phyloP scores from a whole-genome alignment of 2,797 vertebrate species.

The Sebastes hubbsi region DNA sequence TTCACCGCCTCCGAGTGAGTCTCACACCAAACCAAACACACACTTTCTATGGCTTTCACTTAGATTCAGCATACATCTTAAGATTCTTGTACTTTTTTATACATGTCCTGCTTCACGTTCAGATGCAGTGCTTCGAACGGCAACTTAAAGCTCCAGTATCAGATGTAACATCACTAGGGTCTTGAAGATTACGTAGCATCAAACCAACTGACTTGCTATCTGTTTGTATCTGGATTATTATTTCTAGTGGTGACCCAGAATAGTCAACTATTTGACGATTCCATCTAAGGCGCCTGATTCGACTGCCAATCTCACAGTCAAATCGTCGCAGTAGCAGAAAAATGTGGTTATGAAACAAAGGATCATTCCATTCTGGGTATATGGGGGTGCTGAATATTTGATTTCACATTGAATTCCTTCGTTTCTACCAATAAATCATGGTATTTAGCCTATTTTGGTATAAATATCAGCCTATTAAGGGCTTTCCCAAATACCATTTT shows the following conservation, averaged over 20 bases:
- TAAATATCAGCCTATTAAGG: background rate
- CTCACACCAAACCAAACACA: background rate
- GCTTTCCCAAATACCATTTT: too few species aligned
- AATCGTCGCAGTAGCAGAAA: too few species aligned
- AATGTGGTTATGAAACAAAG: too few species aligned
- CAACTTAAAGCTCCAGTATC: too few species aligned
- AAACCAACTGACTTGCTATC: background rate
- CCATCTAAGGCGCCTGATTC: too few species aligned
- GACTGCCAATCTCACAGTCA: too few species aligned
- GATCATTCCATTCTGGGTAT: background rate
- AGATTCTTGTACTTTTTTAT: background rate
- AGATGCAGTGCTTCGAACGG: too few species aligned
- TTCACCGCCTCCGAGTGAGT: conserved; percentile 98
- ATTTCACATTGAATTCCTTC: background rate
- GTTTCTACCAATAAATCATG: background rate
- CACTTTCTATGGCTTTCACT: background rate
- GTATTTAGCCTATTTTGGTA: background rate
- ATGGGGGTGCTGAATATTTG: background rate
- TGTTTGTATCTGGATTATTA: too few species aligned
- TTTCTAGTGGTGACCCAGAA: background rate
- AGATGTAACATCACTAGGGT: too few species aligned
- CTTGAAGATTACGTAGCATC: too few species aligned
- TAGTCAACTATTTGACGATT: too few species aligned
- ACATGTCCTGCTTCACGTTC: too few species aligned
- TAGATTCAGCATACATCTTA: background rate